Conservation (phyloP, 2,888 invertebrate genomes). For the Drosophila prolongata region DNA sequence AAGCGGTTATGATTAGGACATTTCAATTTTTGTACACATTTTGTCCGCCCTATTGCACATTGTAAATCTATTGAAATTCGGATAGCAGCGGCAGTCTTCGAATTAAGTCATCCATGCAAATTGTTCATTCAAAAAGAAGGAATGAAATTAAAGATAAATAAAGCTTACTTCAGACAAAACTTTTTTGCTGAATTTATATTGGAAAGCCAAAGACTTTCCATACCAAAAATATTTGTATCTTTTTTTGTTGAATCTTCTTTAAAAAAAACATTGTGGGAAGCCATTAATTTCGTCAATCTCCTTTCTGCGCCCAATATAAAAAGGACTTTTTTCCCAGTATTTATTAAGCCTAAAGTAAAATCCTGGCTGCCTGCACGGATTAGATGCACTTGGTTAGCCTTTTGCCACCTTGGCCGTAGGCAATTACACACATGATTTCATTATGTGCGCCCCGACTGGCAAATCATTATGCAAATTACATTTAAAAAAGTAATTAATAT, state of each 20-base stretch:
- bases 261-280: neutral
- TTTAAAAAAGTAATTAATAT: slow-evolving; percentile 69
- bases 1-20: too few species aligned
- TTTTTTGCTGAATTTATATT: neutral
- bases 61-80: neutral
- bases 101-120: slow-evolving; percentile 6
- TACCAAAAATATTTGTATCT: neutral
- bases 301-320: neutral
- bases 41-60: too few species aligned
- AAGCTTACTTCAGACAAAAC: slow-evolving; percentile 1
- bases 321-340: neutral
- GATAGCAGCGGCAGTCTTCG: neutral
- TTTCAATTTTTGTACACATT: too few species aligned
- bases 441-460: slow-evolving; percentile 50
- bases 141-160: slow-evolving; percentile 2
- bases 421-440: slow-evolving; percentile 66
- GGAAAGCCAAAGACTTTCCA: too few species aligned
- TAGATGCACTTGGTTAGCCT: slow-evolving; percentile 16
- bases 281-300: too few species aligned
- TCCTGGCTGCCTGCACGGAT: neutral
- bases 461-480: slow-evolving; percentile 72
- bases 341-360: neutral
- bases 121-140: neutral
- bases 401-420: slow-evolving; percentile 24
- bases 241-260: neutral